These are phyloP conservation scores for Orientallactaga bullata DNA, from an alignment of 2,113 vertebrate genomes.

Conservation along the genomic window DNA sequence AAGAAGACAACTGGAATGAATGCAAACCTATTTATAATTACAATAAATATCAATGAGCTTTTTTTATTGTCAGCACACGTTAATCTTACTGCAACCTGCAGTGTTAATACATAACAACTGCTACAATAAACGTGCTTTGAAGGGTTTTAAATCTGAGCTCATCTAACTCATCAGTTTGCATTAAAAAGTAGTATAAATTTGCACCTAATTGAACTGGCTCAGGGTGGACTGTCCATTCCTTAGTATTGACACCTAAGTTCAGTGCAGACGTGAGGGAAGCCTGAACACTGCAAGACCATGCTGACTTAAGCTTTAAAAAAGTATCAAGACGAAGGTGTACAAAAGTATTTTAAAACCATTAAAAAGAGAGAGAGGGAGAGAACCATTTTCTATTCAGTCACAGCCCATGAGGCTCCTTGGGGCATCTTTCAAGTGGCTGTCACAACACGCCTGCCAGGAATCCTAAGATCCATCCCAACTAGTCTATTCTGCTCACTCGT, in stretches of 20 bases:
- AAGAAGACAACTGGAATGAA: not conserved
- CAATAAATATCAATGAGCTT: not conserved
- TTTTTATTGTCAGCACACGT: conserved; percentile 88
- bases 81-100: conserved; percentile 94
- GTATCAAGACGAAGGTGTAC: conserved; percentile 87
- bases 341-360: conserved; percentile 82
- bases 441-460: conserved; percentile 68
- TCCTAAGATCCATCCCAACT: conserved; percentile 82
- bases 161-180: conserved; percentile 90
- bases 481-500: conserved; percentile 81
- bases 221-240: conserved; percentile 87
- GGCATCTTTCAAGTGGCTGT: conserved; percentile 75
- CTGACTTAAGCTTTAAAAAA: conserved; percentile 89
- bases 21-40: not conserved
- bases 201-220: conserved; percentile 90
- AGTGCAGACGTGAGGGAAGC: conserved; percentile 87
- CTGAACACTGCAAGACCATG: conserved; percentile 91
- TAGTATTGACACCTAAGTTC: conserved; percentile 84
- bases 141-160: conserved; percentile 91
- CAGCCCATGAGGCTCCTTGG: conserved; percentile 83
- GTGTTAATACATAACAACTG: conserved; percentile 93
- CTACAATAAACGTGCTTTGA: conserved; percentile 93
- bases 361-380: conserved; percentile 81
- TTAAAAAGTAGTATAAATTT: conserved; percentile 90
- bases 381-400: conserved; percentile 84